Percentiles rank a stretch among this genome's conserved stretches.
These are phyloP conservation scores for Tapirus indicus DNA, from an alignment of 2,797 vertebrate genomes.

Conservation along the genomic window DNA sequence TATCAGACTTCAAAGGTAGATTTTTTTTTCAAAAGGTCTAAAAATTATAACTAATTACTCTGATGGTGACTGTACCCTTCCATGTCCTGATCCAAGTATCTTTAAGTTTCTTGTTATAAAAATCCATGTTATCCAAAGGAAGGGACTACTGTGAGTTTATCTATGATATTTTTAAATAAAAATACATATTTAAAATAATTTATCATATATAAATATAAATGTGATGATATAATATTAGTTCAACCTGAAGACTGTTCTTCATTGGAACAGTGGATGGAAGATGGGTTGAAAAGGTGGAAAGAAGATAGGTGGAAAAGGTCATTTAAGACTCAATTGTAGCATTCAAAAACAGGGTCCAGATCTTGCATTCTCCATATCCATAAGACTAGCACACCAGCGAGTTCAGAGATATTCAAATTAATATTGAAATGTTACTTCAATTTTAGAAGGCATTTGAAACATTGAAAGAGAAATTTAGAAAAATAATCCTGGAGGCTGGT, in stretches of 20 bases:
- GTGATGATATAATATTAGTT: neutral
- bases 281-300: too few relatives aligned
- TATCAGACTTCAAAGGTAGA: neutral
- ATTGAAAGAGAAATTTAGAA: neutral
- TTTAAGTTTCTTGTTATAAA: neutral
- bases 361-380: neutral
- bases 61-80: neutral
- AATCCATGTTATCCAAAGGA: neutral
- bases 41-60: neutral
- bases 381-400: neutral
- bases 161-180: neutral
- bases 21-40: neutral
- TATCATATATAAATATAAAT: neutral
- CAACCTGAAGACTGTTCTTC: neutral
- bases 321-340: neutral
- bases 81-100: neutral
- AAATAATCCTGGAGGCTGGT: too few relatives aligned
- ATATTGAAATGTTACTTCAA: neutral
- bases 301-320: neutral
- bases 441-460: slow-evolving; percentile 9
- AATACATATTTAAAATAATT: neutral
- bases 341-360: too few relatives aligned
- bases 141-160: neutral
- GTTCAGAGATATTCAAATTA: neutral
- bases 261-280: too few relatives aligned